These are phyloP conservation scores for Megalops cyprinoides DNA, from an alignment of 2,797 vertebrate species.

Conservation along the genomic window DNA sequence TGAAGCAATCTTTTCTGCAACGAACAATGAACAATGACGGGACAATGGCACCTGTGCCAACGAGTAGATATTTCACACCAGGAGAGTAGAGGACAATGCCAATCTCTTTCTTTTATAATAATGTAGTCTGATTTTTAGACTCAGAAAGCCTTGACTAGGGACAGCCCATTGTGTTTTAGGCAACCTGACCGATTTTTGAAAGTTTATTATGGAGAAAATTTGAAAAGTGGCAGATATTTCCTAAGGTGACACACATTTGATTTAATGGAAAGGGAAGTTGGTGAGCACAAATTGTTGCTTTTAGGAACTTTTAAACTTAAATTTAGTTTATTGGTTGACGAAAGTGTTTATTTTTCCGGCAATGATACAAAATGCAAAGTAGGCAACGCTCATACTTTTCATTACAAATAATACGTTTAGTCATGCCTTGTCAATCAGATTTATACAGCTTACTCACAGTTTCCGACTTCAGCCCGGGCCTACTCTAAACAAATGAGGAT, in stretches of 20 bases:
- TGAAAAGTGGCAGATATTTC: too few species aligned
- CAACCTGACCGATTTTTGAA: too few species aligned
- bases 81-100: background rate
- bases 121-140: background rate
- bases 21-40: too few species aligned
- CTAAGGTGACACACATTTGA: too few species aligned
- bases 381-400: background rate
- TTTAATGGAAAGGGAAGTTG: too few species aligned
- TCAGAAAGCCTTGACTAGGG: background rate
- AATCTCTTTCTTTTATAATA: background rate
- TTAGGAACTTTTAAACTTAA: too few species aligned
- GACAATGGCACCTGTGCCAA: background rate
- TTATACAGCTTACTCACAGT: background rate
- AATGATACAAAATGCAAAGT: background rate
- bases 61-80: background rate
- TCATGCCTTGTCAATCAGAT: background rate
- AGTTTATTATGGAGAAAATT: too few species aligned
- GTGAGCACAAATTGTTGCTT: too few species aligned
- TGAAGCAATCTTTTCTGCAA: background rate
- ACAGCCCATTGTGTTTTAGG: too few species aligned
- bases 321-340: too few species aligned
- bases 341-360: background rate
- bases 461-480: background rate
- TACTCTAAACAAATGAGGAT: background rate
- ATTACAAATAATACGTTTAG: background rate